Evolutionary conservation across 2,113 vertebrate species (phyloP).

Genomic region (Geococcyx californianus): DNA sequence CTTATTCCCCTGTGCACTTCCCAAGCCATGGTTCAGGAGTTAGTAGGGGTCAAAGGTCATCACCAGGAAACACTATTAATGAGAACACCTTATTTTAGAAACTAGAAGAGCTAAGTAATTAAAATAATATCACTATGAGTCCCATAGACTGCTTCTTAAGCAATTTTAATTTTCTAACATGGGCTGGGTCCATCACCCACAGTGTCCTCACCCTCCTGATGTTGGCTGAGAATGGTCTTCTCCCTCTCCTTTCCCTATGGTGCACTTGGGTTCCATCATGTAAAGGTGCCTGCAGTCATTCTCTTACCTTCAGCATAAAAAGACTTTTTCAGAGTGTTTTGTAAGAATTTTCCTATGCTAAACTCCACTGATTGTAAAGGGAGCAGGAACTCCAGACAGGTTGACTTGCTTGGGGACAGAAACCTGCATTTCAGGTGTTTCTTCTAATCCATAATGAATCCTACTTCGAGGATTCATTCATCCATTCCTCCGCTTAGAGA

Average conservation of each 20-base stretch:
- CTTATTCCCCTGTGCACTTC: neutral
- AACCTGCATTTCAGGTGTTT: neutral
- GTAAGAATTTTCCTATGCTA: neutral
- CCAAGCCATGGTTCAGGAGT: neutral
- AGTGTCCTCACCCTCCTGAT: neutral
- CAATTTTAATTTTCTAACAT: neutral
- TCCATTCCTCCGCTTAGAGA: too few relatives aligned
- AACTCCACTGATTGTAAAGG: neutral
- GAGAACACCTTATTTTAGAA: neutral
- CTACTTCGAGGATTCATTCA: too few relatives aligned
- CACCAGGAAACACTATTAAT: neutral
- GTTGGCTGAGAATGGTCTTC: neutral
- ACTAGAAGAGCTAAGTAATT: neutral
- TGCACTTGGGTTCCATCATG: accelerated
- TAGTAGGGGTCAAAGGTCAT: neutral
- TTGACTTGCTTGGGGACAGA: neutral
- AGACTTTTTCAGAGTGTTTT: neutral
- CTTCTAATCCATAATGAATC: neutral
- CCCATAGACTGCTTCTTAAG: neutral
- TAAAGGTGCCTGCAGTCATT: too few relatives aligned
- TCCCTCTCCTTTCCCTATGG: neutral
- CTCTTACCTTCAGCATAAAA: neutral
- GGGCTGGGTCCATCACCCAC: neutral
- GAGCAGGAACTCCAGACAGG: neutral
- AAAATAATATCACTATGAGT: neutral